Percentiles rank a stretch among this genome's conserved stretches.
phyloP scores from a whole-genome alignment of 2,888 invertebrate species.

The Macrosoma leucophasiata region DNA sequence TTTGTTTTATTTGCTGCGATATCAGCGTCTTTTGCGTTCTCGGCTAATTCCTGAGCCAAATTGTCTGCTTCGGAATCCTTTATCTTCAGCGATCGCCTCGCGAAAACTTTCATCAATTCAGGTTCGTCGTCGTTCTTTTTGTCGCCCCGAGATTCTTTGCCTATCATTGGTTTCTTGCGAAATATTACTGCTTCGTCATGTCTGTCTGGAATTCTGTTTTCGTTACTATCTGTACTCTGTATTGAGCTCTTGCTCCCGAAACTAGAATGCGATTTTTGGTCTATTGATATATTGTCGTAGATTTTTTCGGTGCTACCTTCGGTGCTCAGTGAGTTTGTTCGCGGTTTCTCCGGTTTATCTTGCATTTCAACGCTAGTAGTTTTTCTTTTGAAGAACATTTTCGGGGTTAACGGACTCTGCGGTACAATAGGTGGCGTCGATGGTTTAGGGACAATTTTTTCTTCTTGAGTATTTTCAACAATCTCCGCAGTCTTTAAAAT shows the following conservation, averaged over 20 bases:
- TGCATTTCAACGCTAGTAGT: constrained; percentile 72
- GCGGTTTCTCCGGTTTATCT: constrained; percentile 57
- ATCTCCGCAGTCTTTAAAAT: constrained; percentile 39
- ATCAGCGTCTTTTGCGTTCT: constrained; percentile 46
- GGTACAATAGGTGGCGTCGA: constrained; percentile 36
- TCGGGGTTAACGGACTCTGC: constrained; percentile 58
- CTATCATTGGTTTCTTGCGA: constrained; percentile 71
- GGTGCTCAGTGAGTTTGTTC: constrained; percentile 58
- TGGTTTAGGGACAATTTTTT: constrained; percentile 29
- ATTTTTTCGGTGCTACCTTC: constrained; percentile 65
- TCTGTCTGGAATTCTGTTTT: constrained; percentile 54
- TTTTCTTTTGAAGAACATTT: constrained; percentile 71
- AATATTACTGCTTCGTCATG: constrained; percentile 70
- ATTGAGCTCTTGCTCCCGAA: constrained; percentile 69
- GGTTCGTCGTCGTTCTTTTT: constrained; percentile 81
- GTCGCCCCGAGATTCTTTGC: constrained; percentile 54
- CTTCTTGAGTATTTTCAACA: constrained; percentile 38
- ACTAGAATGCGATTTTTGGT: constrained; percentile 65
- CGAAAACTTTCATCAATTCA: constrained; percentile 88
- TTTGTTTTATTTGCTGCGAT: constrained; percentile 44
- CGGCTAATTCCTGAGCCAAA: constrained; percentile 75
- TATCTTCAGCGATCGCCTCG: constrained; percentile 85
- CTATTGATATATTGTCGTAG: constrained; percentile 64
- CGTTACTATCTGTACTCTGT: constrained; percentile 64
- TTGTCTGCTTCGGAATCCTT: constrained; percentile 80